phyloP scores from a whole-genome alignment of 2,888 invertebrate species.

The Pyrrhia umbra region DNA sequence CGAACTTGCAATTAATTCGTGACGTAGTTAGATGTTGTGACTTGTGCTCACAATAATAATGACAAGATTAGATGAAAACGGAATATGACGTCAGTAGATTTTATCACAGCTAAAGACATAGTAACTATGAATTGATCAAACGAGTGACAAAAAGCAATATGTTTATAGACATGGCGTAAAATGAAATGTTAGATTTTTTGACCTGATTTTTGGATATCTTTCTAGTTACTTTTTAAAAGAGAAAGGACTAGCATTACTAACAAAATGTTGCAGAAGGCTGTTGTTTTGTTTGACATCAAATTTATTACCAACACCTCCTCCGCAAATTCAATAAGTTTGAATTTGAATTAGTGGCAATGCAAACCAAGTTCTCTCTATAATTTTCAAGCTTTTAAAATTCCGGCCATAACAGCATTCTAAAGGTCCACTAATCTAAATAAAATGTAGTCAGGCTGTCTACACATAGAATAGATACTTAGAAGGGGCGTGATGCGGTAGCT shows the following conservation, averaged over 20 bases:
- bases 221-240: neutral
- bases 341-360: constrained; percentile 4
- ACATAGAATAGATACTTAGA: constrained; percentile 34
- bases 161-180: constrained; percentile 8
- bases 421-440: constrained; percentile 50
- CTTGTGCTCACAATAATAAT: constrained; percentile 49
- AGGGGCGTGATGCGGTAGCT: constrained; percentile 38
- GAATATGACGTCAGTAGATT: constrained; percentile 56
- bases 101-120: constrained; percentile 41
- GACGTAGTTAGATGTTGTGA: constrained; percentile 55
- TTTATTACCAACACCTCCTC: constrained; percentile 38
- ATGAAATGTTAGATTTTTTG: constrained; percentile 18
- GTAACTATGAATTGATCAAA: constrained; percentile 44
- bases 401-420: constrained; percentile 40
- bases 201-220: neutral
- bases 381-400: constrained; percentile 36
- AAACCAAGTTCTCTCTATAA: constrained; percentile 2
- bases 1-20: constrained; percentile 55
- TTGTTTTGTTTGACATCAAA: constrained; percentile 4
- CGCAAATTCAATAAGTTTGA: constrained; percentile 19
- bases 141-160: constrained; percentile 20
- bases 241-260: neutral
- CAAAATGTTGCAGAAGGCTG: constrained; percentile 10
- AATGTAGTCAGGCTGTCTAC: constrained; percentile 43
- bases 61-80: constrained; percentile 54